Percentiles rank a stretch among this genome's conserved stretches.
phyloP scores from a whole-genome alignment of 2,797 vertebrate genomes.

The Alfaro cultratus region DNA sequence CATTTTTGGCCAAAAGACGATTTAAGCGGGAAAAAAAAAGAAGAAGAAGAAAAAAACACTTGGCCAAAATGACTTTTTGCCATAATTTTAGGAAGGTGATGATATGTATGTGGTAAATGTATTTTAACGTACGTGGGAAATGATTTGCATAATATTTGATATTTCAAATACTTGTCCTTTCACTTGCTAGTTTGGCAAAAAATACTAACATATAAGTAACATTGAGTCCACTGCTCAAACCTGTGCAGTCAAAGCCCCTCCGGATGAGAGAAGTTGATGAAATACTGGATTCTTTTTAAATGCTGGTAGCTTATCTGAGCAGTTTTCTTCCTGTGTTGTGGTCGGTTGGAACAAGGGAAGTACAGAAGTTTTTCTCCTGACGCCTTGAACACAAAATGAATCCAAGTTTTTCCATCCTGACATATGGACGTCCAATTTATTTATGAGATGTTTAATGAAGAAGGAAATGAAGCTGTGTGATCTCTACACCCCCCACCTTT shows the following conservation, averaged over 20 bases:
- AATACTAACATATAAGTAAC: background rate
- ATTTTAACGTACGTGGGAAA: too few species aligned
- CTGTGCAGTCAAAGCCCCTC: background rate
- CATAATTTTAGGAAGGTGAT: too few species aligned
- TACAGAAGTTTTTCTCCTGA: conserved; percentile 24
- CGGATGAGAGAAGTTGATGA: background rate
- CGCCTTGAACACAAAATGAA: conserved; percentile 37
- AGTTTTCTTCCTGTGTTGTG: conserved; percentile 23
- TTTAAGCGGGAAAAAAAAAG: too few species aligned
- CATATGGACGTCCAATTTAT: conserved; percentile 62
- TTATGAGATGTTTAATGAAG: conserved; percentile 72
- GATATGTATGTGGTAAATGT: too few species aligned
- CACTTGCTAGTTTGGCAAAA: background rate
- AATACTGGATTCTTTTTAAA: background rate
- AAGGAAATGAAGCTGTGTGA: conserved; percentile 54
- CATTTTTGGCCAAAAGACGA: too few species aligned
- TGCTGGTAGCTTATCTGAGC: conserved; percentile 13
- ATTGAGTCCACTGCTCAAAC: background rate
- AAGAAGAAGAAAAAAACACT: too few species aligned
- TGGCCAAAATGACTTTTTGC: too few species aligned
- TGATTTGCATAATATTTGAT: too few species aligned
- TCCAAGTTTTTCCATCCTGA: conserved; percentile 23
- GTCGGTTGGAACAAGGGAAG: conserved; percentile 38
- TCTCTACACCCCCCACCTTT: conserved; percentile 45
- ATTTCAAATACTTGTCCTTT: too few species aligned